phyloP scores from a whole-genome alignment of 2,113 vertebrate genomes.

The Plestiodon gilberti region DNA sequence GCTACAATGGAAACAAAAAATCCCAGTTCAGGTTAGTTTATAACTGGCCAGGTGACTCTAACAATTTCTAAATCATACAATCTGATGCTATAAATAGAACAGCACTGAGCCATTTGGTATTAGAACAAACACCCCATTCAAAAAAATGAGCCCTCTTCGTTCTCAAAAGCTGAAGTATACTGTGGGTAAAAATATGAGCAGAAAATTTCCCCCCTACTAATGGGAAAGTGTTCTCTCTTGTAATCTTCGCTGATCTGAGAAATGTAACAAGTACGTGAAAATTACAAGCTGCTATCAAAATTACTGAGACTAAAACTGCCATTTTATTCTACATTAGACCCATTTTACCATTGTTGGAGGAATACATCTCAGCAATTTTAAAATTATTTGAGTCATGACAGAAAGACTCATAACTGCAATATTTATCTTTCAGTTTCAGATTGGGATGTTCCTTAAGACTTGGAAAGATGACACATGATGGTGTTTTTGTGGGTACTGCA shows the following conservation, averaged over 20 bases:
- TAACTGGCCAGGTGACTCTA: slow-evolving; percentile 15
- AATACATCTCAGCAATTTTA: slow-evolving; percentile 82
- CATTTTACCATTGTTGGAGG: slow-evolving; percentile 81
- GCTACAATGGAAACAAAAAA: neutral
- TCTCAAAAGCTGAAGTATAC: slow-evolving; percentile 37
- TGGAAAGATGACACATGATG: slow-evolving; percentile 73
- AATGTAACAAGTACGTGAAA: slow-evolving; percentile 73
- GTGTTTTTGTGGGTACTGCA: slow-evolving; percentile 51
- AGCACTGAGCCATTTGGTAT: too few relatives aligned
- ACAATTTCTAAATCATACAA: slow-evolving; percentile 18
- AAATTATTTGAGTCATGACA: slow-evolving; percentile 86
- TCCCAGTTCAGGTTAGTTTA: neutral
- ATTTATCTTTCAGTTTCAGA: slow-evolving; percentile 81
- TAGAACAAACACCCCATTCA: slow-evolving; percentile 43
- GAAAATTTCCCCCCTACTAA: too few relatives aligned
- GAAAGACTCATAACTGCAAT: slow-evolving; percentile 82
- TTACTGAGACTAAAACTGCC: slow-evolving; percentile 80
- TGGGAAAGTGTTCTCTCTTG: slow-evolving; percentile 47
- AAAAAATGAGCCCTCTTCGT: slow-evolving; percentile 24
- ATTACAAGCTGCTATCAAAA: slow-evolving; percentile 83
- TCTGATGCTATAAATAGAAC: too few relatives aligned
- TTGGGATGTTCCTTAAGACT: slow-evolving; percentile 72
- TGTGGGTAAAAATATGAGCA: slow-evolving; percentile 43
- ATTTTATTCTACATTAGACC: slow-evolving; percentile 81
- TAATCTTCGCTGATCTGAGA: slow-evolving; percentile 61